Evolutionary conservation across 1,140 invertebrate genomes (phyloP).

Genomic region (Cotesia glomerata): DNA sequence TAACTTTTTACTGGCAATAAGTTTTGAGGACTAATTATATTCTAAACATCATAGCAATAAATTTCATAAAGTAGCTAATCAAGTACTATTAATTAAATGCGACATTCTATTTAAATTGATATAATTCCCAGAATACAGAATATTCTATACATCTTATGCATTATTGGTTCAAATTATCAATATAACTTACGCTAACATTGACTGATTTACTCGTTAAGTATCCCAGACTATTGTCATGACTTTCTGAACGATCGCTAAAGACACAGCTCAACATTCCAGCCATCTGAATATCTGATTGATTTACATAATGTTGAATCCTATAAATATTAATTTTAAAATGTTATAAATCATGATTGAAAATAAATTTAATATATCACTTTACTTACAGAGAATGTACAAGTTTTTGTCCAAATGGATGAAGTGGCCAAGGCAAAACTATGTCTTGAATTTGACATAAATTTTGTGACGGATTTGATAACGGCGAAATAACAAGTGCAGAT

Average conservation of each 20-base stretch:
- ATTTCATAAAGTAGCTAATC: too few relatives aligned
- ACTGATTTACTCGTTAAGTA: slow-evolving; percentile 57
- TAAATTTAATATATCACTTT: neutral
- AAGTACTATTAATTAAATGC: too few relatives aligned
- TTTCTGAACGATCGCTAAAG: slow-evolving; percentile 70
- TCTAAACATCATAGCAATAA: too few relatives aligned
- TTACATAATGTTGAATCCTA: slow-evolving; percentile 80
- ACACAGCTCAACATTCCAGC: slow-evolving; percentile 90
- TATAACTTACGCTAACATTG: slow-evolving; percentile 63
- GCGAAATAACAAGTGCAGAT: slow-evolving; percentile 73
- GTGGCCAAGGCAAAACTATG: slow-evolving; percentile 75
- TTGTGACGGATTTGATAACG: slow-evolving; percentile 44
- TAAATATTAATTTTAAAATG: slow-evolving; percentile 34
- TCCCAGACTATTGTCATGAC: slow-evolving; percentile 43
- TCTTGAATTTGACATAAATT: slow-evolving; percentile 58
- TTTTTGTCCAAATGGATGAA: slow-evolving; percentile 85
- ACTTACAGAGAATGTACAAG: slow-evolving; percentile 85
- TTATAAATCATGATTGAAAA: neutral
- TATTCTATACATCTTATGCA: slow-evolving; percentile 14
- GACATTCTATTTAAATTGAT: slow-evolving; percentile 4
- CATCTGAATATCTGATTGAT: slow-evolving; percentile 87
- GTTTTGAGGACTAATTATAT: too few relatives aligned
- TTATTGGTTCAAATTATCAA: slow-evolving; percentile 31
- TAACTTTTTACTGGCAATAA: too few relatives aligned
- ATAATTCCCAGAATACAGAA: neutral